A percentile compares a stretch with the other conserved stretches of the same genome.
These are phyloP conservation scores for Trididemnum miniatum DNA, from an alignment of 23 tunicate species.

Conservation along the genomic window DNA sequence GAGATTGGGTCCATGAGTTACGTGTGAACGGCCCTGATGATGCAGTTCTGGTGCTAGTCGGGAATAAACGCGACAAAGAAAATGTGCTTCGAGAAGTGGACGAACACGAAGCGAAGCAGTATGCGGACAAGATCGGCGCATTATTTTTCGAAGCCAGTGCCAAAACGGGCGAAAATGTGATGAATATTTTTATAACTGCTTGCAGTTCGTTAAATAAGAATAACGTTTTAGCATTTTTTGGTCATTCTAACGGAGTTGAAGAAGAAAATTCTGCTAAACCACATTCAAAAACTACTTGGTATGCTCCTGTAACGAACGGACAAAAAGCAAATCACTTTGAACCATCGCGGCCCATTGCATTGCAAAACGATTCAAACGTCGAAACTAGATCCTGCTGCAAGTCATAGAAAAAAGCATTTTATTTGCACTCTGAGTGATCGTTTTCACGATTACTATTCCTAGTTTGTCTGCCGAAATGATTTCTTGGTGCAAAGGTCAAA, in stretches of 20 bases:
- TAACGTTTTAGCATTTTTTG: neutral
- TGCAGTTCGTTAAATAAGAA: neutral
- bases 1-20: slow-evolving; percentile 40
- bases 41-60: slow-evolving; percentile 34
- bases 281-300: neutral
- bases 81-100: slow-evolving; percentile 16
- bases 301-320: neutral
- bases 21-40: slow-evolving; percentile 39
- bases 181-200: slow-evolving; percentile 4
- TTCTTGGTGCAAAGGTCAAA: no score
- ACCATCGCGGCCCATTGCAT: neutral
- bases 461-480: no score
- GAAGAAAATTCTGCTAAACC: neutral
- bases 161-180: slow-evolving; percentile 40
- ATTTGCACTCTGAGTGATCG: no score
- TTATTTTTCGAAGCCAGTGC: slow-evolving; percentile 46
- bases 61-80: slow-evolving; percentile 44
- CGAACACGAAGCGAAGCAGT: slow-evolving; percentile 14
- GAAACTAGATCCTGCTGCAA: slow-evolving; percentile 10
- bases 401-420: no score
- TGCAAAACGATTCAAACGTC: neutral
- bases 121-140: slow-evolving; percentile 31
- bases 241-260: neutral
- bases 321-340: neutral
- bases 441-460: no score